Evolutionary conservation across 1,140 invertebrate genomes (phyloP).

Genomic region (Archivesica marissinica): DNA sequence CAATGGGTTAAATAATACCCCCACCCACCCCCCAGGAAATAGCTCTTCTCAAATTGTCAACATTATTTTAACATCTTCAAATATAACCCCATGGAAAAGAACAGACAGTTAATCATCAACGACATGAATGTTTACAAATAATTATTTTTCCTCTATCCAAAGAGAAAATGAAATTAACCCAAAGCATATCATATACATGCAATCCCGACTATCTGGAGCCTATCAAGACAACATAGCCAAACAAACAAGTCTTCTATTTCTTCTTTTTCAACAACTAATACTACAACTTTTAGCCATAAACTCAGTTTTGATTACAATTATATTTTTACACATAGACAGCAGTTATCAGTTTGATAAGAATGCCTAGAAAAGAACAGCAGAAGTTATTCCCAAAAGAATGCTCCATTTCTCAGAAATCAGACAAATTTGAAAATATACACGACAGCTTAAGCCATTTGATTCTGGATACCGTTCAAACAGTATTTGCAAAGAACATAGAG

Average conservation of each 20-base stretch:
- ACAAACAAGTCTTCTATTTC: neutral
- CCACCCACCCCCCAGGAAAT: no score
- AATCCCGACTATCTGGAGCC: neutral
- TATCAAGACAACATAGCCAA: neutral
- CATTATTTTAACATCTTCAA: neutral
- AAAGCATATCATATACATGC: neutral
- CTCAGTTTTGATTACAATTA: neutral
- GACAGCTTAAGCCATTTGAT: no score
- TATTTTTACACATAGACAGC: neutral
- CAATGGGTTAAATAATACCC: no score
- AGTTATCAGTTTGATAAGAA: neutral
- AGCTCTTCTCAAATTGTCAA: neutral
- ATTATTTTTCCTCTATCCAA: constrained; percentile 6
- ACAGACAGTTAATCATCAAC: neutral
- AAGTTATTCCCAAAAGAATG: constrained; percentile 3
- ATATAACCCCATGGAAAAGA: neutral
- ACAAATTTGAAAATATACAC: no score
- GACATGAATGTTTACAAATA: constrained; percentile 11
- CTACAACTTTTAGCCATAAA: neutral
- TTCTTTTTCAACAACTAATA: neutral
- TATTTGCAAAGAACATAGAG: no score
- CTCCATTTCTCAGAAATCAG: no score
- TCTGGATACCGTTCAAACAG: no score
- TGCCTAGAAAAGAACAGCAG: neutral
- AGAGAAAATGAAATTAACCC: neutral